Evolutionary conservation across 2,113 vertebrate species (phyloP).

Genomic region (Nannospalax galili): DNA sequence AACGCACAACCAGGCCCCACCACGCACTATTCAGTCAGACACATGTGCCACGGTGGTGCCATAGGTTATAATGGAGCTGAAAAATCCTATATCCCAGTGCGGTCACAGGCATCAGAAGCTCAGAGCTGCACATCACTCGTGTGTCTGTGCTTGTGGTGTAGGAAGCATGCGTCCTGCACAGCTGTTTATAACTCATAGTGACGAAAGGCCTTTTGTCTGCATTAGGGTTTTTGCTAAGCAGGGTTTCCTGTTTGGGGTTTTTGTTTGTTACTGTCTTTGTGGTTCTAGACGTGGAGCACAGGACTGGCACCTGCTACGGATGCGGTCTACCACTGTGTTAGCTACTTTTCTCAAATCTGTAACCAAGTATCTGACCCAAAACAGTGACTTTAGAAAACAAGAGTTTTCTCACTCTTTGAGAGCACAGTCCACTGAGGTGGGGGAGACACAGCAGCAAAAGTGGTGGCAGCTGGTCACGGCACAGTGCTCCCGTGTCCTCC

Average conservation of each 20-base stretch:
- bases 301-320: too few species aligned
- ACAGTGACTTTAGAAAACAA: neutral
- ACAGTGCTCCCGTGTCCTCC: neutral
- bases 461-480: neutral
- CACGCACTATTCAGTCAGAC: neutral
- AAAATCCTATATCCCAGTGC: fast-evolving
- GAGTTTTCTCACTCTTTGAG: neutral
- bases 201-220: too few species aligned
- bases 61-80: neutral
- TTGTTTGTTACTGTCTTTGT: neutral
- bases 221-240: too few species aligned
- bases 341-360: neutral
- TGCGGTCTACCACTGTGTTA: neutral
- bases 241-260: neutral
- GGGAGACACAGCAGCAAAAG: neutral
- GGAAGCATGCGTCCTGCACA: too few species aligned
- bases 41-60: too few species aligned
- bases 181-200: fast-evolving
- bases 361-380: neutral
- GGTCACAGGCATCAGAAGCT: neutral
- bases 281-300: neutral
- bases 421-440: neutral
- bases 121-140: fast-evolving
- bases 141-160: fast-evolving
- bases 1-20: too few species aligned